Evolutionary conservation across 2,113 vertebrate genomes (phyloP).

Genomic region (Callocephalon fimbriatum): DNA sequence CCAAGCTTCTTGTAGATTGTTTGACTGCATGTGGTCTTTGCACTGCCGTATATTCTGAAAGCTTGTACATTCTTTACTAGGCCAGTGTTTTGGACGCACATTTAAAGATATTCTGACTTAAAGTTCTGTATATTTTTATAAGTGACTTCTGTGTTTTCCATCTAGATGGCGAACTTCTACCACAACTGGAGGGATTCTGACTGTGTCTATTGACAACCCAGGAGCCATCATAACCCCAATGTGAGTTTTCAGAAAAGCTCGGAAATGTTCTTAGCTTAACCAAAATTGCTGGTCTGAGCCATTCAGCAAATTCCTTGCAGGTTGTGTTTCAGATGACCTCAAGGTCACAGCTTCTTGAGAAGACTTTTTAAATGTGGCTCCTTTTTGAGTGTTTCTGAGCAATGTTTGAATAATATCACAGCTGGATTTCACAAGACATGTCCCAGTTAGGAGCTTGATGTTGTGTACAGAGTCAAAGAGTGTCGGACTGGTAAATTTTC

Average conservation of each 20-base stretch:
- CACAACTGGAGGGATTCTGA: constrained; percentile 88
- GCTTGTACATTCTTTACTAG: background rate
- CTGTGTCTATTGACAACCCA: constrained; percentile 95
- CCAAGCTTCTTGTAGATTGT: background rate
- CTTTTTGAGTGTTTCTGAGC: background rate
- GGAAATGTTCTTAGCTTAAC: background rate
- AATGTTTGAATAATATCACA: background rate
- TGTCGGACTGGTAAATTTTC: background rate
- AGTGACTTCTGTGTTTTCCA: constrained; percentile 32
- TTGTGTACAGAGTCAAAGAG: background rate
- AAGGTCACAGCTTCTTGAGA: background rate
- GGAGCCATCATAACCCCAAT: constrained; percentile 87
- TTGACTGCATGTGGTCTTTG: background rate
- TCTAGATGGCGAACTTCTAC: constrained; percentile 90
- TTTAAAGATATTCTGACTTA: background rate
- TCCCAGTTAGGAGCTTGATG: background rate
- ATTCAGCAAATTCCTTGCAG: background rate
- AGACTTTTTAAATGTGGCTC: background rate
- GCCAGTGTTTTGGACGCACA: background rate
- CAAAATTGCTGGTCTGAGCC: background rate
- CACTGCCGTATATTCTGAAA: background rate
- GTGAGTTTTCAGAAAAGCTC: constrained; percentile 73
- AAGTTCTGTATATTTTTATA: background rate
- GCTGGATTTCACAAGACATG: background rate
- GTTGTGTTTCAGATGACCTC: background rate